phyloP scores from a whole-genome alignment of 2,797 vertebrate genomes.

The Microhierax caerulescens region DNA sequence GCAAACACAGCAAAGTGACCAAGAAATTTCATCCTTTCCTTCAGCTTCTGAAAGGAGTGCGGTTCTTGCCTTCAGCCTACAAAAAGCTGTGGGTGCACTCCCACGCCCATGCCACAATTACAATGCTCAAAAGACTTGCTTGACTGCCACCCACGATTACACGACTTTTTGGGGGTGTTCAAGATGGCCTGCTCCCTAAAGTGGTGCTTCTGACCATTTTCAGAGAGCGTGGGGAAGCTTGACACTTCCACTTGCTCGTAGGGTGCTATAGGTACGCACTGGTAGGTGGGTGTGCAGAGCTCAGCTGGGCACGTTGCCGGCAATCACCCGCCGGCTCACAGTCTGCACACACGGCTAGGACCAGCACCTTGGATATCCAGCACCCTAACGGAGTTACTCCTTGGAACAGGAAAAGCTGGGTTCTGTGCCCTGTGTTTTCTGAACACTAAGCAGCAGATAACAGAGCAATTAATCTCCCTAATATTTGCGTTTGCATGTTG shows the following conservation, averaged over 20 bases:
- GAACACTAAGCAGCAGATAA: background rate
- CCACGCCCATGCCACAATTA: background rate
- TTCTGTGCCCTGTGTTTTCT: background rate
- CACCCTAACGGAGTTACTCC: background rate
- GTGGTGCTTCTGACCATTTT: background rate
- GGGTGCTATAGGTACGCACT: background rate
- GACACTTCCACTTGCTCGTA: background rate
- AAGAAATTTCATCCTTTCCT: background rate
- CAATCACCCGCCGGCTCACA: background rate
- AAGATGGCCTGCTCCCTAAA: background rate
- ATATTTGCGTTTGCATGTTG: fast-evolving
- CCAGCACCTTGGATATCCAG: background rate
- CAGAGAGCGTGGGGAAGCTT: background rate
- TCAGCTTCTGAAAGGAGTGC: background rate
- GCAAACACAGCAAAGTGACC: background rate
- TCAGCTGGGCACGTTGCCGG: background rate
- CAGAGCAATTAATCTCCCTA: background rate
- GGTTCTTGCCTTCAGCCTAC: background rate
- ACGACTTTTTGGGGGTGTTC: background rate
- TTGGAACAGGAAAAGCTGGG: background rate
- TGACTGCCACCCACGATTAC: too few species aligned
- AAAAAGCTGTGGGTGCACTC: fast-evolving
- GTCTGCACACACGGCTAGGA: background rate
- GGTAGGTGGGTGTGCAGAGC: background rate
- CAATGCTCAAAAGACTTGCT: background rate